phyloP scores from a whole-genome alignment of 2,888 invertebrate species.

The Trissolcus brochymenae region DNA sequence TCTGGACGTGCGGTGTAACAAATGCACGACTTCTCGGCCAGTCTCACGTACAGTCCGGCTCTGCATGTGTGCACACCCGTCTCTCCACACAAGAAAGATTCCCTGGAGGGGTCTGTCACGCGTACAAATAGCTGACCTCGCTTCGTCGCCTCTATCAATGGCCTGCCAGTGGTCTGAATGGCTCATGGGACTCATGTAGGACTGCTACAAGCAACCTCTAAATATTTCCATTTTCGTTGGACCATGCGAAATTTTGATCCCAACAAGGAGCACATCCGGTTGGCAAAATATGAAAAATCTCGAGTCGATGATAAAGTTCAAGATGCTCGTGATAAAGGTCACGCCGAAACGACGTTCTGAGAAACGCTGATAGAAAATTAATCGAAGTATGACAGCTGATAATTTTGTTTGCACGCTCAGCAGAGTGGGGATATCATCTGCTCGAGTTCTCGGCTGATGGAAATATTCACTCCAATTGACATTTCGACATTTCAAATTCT shows the following conservation, averaged over 20 bases:
- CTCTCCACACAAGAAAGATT: conserved; percentile 64
- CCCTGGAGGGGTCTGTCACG: conserved; percentile 74
- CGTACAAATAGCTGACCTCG: conserved; percentile 76
- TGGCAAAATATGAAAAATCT: no score
- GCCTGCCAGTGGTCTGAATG: conserved; percentile 69
- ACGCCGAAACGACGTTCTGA: no score
- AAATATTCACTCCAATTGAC: no score
- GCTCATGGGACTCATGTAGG: conserved; percentile 66
- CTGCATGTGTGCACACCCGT: conserved; percentile 55
- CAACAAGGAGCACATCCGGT: no score
- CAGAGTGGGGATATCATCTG: no score
- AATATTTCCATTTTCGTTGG: conserved; percentile 58
- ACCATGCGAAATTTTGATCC: conserved; percentile 14
- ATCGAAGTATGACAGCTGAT: no score
- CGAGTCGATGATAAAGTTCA: no score
- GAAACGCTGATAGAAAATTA: no score
- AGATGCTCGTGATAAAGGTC: no score
- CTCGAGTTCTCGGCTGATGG: no score
- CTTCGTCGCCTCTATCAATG: conserved; percentile 74
- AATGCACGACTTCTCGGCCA: conserved; percentile 48
- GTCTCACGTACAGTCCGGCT: conserved; percentile 16
- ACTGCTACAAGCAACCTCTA: conserved; percentile 63
- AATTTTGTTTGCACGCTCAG: no score
- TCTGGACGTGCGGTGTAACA: conserved; percentile 40
- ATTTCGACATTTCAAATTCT: no score